phyloP scores from a whole-genome alignment of 2,797 vertebrate genomes.

The Acropternis orthonyx region DNA sequence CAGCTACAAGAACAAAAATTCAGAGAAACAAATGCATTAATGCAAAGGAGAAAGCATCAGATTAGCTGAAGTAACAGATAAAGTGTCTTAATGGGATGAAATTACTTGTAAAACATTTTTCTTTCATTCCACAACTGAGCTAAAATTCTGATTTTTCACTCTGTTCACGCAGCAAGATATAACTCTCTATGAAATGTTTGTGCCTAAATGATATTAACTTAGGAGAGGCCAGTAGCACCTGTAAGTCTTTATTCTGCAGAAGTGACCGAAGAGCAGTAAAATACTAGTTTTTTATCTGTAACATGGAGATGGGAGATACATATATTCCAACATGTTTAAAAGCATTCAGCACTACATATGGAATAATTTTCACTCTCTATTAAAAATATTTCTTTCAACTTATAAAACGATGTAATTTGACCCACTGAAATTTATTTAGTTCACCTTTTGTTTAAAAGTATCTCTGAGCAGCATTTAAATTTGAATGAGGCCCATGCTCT shows the following conservation, averaged over 20 bases:
- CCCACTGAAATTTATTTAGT: background rate
- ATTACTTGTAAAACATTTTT: background rate
- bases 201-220: background rate
- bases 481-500: background rate
- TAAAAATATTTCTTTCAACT: background rate
- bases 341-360: background rate
- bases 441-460: background rate
- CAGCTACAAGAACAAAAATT: background rate
- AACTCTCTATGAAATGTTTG: constrained; percentile 26
- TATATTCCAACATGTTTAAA: background rate
- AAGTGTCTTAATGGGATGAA: background rate
- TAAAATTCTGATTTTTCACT: constrained; percentile 24
- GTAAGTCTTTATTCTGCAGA: constrained; percentile 13
- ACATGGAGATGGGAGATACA: background rate
- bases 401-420: background rate
- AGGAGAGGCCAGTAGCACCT: background rate
- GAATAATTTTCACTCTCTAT: background rate
- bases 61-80: background rate
- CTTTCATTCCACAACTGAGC: background rate
- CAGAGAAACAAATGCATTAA: background rate
- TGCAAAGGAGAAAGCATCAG: background rate
- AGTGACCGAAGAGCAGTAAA: constrained; percentile 3
- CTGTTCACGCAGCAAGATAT: background rate
- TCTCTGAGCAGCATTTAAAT: background rate
- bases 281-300: background rate